Conservation (phyloP, 2,888 invertebrate genomes). For the Digitonthophagus gazella region DNA sequence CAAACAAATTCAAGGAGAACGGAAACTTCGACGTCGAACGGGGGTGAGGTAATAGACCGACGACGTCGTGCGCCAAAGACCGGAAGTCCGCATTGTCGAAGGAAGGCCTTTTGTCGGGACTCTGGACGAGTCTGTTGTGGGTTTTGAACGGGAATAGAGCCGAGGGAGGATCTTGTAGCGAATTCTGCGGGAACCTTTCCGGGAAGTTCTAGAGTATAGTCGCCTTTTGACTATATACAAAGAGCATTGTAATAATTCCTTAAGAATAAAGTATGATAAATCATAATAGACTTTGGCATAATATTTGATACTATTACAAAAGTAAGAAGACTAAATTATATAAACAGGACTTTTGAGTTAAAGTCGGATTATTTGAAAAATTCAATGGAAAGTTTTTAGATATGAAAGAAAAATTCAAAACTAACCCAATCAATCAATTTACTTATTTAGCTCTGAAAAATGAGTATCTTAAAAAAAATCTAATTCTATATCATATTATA, state of each 20-base stretch:
- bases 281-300: too few relatives aligned
- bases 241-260: not conserved
- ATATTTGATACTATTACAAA: too few relatives aligned
- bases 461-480: too few relatives aligned
- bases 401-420: too few relatives aligned
- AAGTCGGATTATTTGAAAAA: too few relatives aligned
- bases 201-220: too few relatives aligned
- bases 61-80: not conserved
- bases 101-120: not conserved
- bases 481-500: too few relatives aligned
- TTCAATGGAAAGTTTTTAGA: too few relatives aligned
- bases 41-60: not conserved
- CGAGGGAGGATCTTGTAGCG: not conserved
- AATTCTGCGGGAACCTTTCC: not conserved
- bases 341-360: too few relatives aligned
- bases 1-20: not conserved
- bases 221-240: not conserved
- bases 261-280: not conserved
- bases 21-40: not conserved
- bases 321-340: too few relatives aligned
- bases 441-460: too few relatives aligned
- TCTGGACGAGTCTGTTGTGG: not conserved
- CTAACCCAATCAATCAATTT: too few relatives aligned
- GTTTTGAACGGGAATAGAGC: not conserved
- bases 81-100: not conserved